These are phyloP conservation scores for Lontra canadensis DNA, from an alignment of 2,113 vertebrate species.

Conservation along the genomic window DNA sequence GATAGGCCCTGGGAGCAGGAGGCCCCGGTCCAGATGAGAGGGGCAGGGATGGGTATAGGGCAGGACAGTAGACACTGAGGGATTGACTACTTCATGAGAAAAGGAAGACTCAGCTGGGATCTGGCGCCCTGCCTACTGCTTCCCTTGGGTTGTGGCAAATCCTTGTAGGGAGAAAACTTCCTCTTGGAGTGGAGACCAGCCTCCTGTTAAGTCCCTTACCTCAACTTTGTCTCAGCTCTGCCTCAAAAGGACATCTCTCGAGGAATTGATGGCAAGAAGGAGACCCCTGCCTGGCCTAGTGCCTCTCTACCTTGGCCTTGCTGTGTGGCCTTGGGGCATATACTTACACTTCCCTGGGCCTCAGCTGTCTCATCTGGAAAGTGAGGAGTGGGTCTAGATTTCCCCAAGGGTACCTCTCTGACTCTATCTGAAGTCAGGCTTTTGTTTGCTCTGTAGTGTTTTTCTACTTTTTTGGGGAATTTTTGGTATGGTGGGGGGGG, in stretches of 20 bases:
- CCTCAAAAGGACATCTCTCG: not conserved
- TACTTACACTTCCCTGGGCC: not conserved
- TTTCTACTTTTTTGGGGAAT: not conserved
- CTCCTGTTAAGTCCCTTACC: not conserved
- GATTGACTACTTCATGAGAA: not conserved
- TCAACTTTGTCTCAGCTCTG: not conserved
- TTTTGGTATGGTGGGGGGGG: not conserved
- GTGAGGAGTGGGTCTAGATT: not conserved
- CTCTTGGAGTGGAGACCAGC: not conserved
- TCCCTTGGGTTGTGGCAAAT: not conserved
- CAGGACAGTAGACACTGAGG: not conserved
- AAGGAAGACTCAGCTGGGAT: not conserved
- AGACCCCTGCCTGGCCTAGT: not conserved
- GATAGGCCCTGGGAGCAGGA: not conserved
- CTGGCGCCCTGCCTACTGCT: not conserved
- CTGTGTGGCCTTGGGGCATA: not conserved
- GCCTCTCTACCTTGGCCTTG: not conserved
- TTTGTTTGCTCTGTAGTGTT: not conserved
- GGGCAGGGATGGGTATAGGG: not conserved
- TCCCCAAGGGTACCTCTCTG: not conserved
- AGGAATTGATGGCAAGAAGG: not conserved
- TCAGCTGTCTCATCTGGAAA: slow-evolving; percentile 3
- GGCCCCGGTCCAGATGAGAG: not conserved
- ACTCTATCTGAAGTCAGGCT: not conserved
- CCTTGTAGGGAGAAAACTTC: not conserved